phyloP scores from a whole-genome alignment of 1,140 invertebrate species.

The Neotoxoptera formosana region DNA sequence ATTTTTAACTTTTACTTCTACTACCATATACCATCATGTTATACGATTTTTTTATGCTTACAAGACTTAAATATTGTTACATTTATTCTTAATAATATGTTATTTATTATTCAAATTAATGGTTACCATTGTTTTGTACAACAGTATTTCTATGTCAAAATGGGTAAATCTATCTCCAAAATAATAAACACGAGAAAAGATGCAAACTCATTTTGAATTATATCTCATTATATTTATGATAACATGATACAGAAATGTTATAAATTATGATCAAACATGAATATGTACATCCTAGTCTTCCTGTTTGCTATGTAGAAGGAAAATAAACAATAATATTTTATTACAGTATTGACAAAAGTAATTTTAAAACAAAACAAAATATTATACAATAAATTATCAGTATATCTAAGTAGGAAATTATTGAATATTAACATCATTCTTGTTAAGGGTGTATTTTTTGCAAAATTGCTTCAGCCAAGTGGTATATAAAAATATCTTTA shows the following conservation, averaged over 20 bases:
- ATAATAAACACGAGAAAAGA: neutral
- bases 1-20: neutral
- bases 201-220: neutral
- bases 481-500: too few relatives aligned
- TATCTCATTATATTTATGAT: neutral
- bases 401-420: too few relatives aligned
- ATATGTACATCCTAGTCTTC: too few relatives aligned
- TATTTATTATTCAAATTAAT: slow-evolving; percentile 1
- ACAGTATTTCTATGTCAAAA: neutral
- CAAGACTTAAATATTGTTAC: neutral
- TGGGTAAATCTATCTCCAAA: neutral
- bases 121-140: neutral
- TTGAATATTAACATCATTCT: too few relatives aligned
- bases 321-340: neutral
- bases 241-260: neutral
- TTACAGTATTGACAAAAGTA: too few relatives aligned
- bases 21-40: neutral
- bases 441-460: too few relatives aligned
- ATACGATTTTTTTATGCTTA: slow-evolving; percentile 24
- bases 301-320: neutral
- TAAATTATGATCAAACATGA: too few relatives aligned
- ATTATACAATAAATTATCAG: too few relatives aligned
- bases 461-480: too few relatives aligned
- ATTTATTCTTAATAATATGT: neutral
- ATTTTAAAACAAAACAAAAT: too few relatives aligned